A percentile compares a stretch with the other conserved stretches of the same genome.
phyloP scores from a whole-genome alignment of 2,888 invertebrate species.

The Polyommatus iphigenia region DNA sequence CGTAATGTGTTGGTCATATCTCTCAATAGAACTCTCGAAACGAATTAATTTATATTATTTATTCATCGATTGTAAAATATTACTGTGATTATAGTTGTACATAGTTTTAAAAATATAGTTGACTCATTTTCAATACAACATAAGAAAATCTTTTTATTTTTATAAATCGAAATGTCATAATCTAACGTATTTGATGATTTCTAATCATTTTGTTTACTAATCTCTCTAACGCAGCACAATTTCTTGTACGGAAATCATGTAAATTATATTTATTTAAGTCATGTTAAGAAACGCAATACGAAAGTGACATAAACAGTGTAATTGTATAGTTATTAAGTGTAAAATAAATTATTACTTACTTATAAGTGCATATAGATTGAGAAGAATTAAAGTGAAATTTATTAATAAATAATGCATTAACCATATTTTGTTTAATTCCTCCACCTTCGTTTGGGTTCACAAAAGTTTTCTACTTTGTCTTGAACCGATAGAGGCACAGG shows the following conservation, averaged over 20 bases:
- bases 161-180: conserved; percentile 1
- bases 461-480: background rate
- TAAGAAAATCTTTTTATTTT: conserved; percentile 36
- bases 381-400: conserved; percentile 76
- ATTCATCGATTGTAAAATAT: conserved; percentile 59
- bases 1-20: conserved; percentile 53
- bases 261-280: conserved; percentile 56
- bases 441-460: background rate
- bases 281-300: conserved; percentile 69
- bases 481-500: background rate
- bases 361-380: conserved; percentile 76
- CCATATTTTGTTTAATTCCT: conserved; percentile 49
- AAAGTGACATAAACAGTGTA: conserved; percentile 64
- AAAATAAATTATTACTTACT: conserved; percentile 76
- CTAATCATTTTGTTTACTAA: conserved; percentile 32
- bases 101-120: conserved; percentile 53
- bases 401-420: conserved; percentile 79
- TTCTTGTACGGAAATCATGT: conserved; percentile 43
- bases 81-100: conserved; percentile 71
- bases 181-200: background rate
- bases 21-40: conserved; percentile 55
- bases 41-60: conserved; percentile 71
- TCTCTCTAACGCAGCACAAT: conserved; percentile 53
- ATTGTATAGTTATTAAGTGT: conserved; percentile 68
- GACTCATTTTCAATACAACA: conserved; percentile 32